Conservation (phyloP, 2,113 vertebrate species). For the Rana temporaria region DNA sequence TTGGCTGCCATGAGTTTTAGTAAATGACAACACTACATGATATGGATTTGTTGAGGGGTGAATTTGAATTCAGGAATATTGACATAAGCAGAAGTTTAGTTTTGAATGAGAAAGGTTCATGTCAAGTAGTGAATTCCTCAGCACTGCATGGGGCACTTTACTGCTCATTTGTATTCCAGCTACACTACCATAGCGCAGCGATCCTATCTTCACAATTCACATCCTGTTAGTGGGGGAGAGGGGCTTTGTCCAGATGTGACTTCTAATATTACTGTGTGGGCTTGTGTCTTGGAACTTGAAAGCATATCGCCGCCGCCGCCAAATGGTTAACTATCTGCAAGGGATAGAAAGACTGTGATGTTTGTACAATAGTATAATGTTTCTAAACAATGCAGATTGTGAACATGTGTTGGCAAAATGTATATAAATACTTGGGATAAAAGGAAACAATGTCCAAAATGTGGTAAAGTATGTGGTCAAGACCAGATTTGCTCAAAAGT, state of each 20-base stretch:
- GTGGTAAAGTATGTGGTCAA: too few species aligned
- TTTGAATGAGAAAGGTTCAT: slow-evolving; percentile 10
- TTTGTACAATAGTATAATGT: too few species aligned
- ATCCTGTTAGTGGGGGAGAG: slow-evolving; percentile 2
- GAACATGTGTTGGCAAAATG: too few species aligned
- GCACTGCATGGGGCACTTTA: not conserved
- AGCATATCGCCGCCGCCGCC: not conserved
- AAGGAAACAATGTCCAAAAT: too few species aligned
- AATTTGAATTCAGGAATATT: too few species aligned
- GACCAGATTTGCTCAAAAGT: too few species aligned
- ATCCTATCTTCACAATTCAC: not conserved
- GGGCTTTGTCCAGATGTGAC: slow-evolving; percentile 5
- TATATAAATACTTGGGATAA: too few species aligned
- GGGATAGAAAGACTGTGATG: too few species aligned
- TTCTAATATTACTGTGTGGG: not conserved
- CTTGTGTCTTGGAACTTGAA: not conserved
- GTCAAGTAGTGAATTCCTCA: not conserved
- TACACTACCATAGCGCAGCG: not conserved
- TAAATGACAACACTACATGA: too few species aligned
- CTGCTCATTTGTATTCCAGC: slow-evolving; percentile 5
- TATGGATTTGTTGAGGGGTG: too few species aligned
- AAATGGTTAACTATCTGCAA: not conserved
- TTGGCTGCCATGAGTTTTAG: too few species aligned
- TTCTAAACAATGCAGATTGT: too few species aligned
- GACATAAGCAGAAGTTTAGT: not conserved